Evolutionary conservation across 2,888 invertebrate genomes (phyloP), one percentile per base, ranked within the genome.

Genomic region (Rhagonycha fulva): DNA sequence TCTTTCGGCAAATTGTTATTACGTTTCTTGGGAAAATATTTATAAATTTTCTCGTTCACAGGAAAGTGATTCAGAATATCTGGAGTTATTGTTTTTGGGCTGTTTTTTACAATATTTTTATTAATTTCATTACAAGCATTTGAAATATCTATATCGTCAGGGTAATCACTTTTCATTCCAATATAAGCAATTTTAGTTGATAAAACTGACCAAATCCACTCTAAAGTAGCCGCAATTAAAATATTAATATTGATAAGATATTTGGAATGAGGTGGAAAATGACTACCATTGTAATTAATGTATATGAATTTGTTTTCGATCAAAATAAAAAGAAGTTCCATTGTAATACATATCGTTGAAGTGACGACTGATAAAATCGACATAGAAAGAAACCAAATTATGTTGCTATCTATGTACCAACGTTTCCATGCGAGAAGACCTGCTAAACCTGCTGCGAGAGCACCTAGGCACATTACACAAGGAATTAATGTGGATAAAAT

Each of bases 331-430:
- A 80, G 30, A 68, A 62, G 70, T 14, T 83, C 81, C 19, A 85
- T 63, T 14, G 85, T 75, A 9, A 86, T 76, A 67, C 83, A 83
- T 26, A 88, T 82, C 0, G 89, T 82, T 0, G 92, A 90, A 0
- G 90, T 88, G 1, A 90, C 12, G 0, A 90, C 88, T 2, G 82
- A 82, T 0, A 92, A 83, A 24, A 89, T 84, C 0, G 91, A 91
- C 77, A 90, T 89, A 67, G 90, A 84, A 80, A 93, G 92, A 80
- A 93, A 88, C 88, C 91, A 90, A 0, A 89, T 89, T 80, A 93
- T 93, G 83, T 93, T 92, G 75, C 89, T 89, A 82, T 93, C 92
- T 67, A 92, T 90, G 83, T 93, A 93, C 93, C 93, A 93, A 78
- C 89, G 87, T 47, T 91, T 90, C 82, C 92, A 93, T 0, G 93